A percentile compares a stretch with the other conserved stretches of the same genome.
phyloP scores from a whole-genome alignment of 2,888 invertebrate genomes.

The Lysandra coridon region DNA sequence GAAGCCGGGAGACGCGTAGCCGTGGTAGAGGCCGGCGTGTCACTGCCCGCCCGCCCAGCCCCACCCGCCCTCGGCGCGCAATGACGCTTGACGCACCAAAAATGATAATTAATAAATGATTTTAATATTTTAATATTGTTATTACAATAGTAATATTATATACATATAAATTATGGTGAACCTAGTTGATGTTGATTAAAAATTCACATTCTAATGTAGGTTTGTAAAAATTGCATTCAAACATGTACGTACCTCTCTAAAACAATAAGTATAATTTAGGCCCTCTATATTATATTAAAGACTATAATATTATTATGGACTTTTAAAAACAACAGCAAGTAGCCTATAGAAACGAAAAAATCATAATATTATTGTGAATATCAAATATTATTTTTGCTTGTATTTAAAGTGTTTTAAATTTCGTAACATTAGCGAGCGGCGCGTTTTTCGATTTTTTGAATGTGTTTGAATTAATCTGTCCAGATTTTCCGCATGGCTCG shows the following conservation, averaged over 20 bases:
- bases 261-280: no score
- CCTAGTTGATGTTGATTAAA: no score
- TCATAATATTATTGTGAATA: no score
- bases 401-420: background rate
- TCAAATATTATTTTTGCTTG: background rate
- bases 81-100: constrained; percentile 51
- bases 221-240: no score
- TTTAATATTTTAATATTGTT: background rate
- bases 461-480: constrained; percentile 22
- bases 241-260: no score
- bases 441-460: background rate
- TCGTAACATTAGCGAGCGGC: background rate
- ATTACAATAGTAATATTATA: background rate
- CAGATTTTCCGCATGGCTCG: background rate
- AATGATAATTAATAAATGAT: constrained; percentile 36
- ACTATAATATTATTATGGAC: no score
- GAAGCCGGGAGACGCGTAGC: constrained; percentile 53
- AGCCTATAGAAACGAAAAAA: no score
- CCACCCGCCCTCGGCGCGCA: constrained; percentile 52
- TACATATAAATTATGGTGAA: no score
- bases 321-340: no score
- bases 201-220: no score
- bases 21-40: constrained; percentile 60
- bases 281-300: no score
- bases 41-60: constrained; percentile 60